These are phyloP conservation scores for Octomys mimax DNA, from an alignment of 2,797 vertebrate genomes.

Conservation along the genomic window DNA sequence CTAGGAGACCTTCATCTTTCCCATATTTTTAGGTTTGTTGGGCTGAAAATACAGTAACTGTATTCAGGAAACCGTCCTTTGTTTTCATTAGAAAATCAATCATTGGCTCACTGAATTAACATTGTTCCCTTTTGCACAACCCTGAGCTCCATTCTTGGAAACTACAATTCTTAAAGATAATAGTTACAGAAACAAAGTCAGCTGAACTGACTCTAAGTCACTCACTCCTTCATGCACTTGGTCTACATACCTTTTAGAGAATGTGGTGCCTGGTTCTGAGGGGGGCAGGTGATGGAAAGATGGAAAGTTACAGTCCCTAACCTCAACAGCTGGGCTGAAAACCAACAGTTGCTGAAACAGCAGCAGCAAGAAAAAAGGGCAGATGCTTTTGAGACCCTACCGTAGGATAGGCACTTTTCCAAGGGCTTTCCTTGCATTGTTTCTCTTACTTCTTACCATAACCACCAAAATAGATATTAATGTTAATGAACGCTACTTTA, in stretches of 20 bases:
- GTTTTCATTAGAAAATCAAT: conserved; percentile 57
- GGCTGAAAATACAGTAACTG: not conserved
- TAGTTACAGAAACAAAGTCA: not conserved
- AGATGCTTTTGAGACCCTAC: not conserved
- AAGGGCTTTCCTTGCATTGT: not conserved
- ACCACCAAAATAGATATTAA: not conserved
- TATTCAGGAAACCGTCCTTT: not conserved
- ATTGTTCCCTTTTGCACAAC: not conserved
- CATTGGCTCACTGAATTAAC: not conserved
- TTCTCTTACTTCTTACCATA: not conserved
- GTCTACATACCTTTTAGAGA: not conserved
- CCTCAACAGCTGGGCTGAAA: not conserved
- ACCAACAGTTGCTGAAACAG: not conserved
- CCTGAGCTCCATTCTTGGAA: not conserved
- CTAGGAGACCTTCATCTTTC: not conserved
- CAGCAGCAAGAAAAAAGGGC: not conserved
- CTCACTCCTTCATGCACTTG: not conserved
- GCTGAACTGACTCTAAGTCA: not conserved
- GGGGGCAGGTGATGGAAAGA: not conserved
- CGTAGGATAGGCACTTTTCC: not conserved
- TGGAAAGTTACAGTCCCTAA: not conserved
- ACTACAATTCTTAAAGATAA: not conserved
- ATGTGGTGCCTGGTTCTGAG: not conserved
- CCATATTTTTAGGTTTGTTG: not conserved
- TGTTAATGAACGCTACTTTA: not conserved